Evolutionary conservation across 2,797 vertebrate genomes (phyloP).

Genomic region (Sebastes cheni): DNA sequence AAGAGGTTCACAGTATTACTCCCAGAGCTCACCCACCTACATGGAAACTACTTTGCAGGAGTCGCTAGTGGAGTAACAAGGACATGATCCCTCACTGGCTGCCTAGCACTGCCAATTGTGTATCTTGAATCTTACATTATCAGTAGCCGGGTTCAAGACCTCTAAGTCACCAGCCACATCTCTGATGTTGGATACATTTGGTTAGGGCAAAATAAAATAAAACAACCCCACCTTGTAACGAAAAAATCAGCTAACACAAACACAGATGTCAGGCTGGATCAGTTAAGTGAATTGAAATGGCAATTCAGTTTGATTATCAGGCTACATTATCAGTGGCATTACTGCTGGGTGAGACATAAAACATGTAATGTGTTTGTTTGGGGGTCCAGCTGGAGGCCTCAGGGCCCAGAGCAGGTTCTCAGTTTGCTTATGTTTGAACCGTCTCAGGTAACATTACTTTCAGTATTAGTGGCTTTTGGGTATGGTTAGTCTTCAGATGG

Average conservation of each 20-base stretch:
- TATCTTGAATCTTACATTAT: not conserved
- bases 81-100: not conserved
- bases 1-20: not conserved
- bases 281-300: too few relatives aligned
- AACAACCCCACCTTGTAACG: not conserved
- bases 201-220: not conserved
- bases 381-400: too few relatives aligned
- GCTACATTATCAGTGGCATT: too few relatives aligned
- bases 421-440: too few relatives aligned
- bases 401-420: fast-evolving
- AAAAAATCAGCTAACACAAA: not conserved
- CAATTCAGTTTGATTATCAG: too few relatives aligned
- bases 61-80: not conserved
- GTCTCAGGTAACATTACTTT: too few relatives aligned
- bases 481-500: not conserved
- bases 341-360: too few relatives aligned
- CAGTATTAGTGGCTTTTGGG: not conserved
- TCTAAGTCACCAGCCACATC: too few relatives aligned
- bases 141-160: too few relatives aligned
- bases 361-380: too few relatives aligned
- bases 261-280: not conserved
- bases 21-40: not conserved
- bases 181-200: not conserved
- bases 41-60: not conserved
- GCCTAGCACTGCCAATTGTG: not conserved